These are phyloP conservation scores for Hypomecis punctinalis DNA, from an alignment of 2,888 invertebrate species.

Conservation along the genomic window DNA sequence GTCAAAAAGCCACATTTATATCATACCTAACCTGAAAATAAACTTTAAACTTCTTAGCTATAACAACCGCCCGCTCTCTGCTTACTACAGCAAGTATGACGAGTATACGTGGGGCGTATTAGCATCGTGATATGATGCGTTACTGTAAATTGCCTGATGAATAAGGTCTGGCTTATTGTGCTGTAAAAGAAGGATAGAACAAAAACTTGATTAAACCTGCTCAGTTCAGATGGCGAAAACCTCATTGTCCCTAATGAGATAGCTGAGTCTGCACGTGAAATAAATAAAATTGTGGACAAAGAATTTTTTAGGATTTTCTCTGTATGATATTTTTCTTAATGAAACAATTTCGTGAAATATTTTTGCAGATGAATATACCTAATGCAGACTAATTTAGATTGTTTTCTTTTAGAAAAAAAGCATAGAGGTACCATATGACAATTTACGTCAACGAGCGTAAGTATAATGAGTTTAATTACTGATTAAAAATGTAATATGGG, in stretches of 20 bases:
- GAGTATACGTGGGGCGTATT: conserved; percentile 42
- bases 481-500: no score
- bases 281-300: conserved; percentile 29
- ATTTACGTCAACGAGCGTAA: no score
- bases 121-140: conserved; percentile 45
- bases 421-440: no score
- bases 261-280: conserved; percentile 4
- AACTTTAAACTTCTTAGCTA: conserved; percentile 5
- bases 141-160: conserved; percentile 45
- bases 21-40: no score
- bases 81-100: conserved; percentile 38
- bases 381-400: no score
- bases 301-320: conserved; percentile 1
- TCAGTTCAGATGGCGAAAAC: conserved; percentile 26
- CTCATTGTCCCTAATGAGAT: conserved; percentile 35
- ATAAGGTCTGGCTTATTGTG: conserved; percentile 33
- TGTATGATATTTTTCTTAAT: conserved; percentile 19
- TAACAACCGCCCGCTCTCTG: background rate
- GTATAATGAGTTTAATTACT: no score
- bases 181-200: conserved; percentile 29
- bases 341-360: no score
- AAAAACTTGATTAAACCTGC: conserved; percentile 40
- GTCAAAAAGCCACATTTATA: no score
- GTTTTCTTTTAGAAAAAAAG: no score
- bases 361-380: no score